Base-by-base conservation (phyloP, 23 tunicate species). In the Ascidia mentula region DNA sequence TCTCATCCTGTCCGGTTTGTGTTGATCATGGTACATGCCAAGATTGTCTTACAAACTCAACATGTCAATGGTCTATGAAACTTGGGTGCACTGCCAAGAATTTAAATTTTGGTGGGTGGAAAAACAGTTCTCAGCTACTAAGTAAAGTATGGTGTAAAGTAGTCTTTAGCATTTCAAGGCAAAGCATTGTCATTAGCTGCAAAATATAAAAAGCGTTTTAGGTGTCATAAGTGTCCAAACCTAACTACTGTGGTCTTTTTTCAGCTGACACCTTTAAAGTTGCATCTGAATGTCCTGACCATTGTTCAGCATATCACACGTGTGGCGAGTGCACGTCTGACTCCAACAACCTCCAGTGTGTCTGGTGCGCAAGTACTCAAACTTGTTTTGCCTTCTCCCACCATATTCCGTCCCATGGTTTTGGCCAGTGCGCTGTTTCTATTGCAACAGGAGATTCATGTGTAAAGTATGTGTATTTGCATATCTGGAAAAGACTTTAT, bases 351-450 rank as follows among this genome's bases (percentile, higher is more conserved):
- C 13, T 32, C 4, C 59, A 61, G 20, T 89, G 95, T 75, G 59
- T 72, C 4, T 89, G 95, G 95, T 89, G 95, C 79, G 75, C 81
- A 7, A 79, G 37, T 53, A 70, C 65, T 5, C 59, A 69, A 65
- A 80, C 35, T 22, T 89, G 95, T 45, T 89, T 65, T 72, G 59
- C 74, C 34, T 83, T 73, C 31, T 59, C 61, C 0, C 59, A 89
- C 74, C 87, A 89, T 39, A 40, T 73, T 24, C 45, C 77, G 34
- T 72, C 80, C 15, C 71, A 83, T 65, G 20, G 80, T 3, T 82
- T 82, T 70, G 93, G 93, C 0, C 79, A 82, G 32, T 88, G 93
- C 40, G 80, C 38, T 6, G 74, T 36, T 18, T 88, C 87, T 87
- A 40, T 69, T 24, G 38, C 61, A 8, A 34, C 61, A 61, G 37